A percentile compares a stretch with the other conserved stretches of the same genome.
Evolutionary conservation across 2,888 invertebrate species (phyloP).

Genomic region (Drosophila paramelanica): DNA sequence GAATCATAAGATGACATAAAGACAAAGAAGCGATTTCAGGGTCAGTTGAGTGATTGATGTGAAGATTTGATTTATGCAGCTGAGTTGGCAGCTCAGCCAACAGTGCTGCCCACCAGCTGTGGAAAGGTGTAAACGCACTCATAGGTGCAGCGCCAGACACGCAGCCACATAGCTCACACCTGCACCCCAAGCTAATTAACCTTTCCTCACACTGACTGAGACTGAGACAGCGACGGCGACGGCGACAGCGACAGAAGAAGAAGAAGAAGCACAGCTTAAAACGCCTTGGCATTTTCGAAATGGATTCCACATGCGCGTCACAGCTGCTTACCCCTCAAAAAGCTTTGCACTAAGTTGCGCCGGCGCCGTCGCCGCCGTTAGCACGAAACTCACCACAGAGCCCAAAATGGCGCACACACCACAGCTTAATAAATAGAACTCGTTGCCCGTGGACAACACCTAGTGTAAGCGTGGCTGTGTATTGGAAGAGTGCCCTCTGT

Average conservation of each 20-base stretch:
- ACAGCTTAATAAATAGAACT: slow-evolving; percentile 86
- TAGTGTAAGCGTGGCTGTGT: slow-evolving; percentile 86
- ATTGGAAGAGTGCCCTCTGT: slow-evolving; percentile 83
- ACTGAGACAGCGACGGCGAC: neutral
- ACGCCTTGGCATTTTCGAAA: slow-evolving; percentile 67
- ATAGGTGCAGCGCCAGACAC: slow-evolving; percentile 57
- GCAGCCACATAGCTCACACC: slow-evolving; percentile 48
- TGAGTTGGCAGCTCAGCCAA: slow-evolving; percentile 37
- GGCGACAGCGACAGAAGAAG: neutral
- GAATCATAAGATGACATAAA: slow-evolving; percentile 50
- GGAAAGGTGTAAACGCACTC: slow-evolving; percentile 15
- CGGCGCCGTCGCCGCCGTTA: slow-evolving; percentile 42
- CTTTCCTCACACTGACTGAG: slow-evolving; percentile 62
- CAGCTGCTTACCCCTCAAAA: slow-evolving; percentile 53
- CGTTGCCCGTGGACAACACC: slow-evolving; percentile 84
- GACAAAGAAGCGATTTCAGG: slow-evolving; percentile 60
- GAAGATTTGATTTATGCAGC: slow-evolving; percentile 65
- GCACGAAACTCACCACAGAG: slow-evolving; percentile 77
- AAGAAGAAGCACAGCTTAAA: slow-evolving; percentile 20
- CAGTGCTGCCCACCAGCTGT: slow-evolving; percentile 32
- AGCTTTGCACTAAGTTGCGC: slow-evolving; percentile 51
- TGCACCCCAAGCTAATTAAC: slow-evolving; percentile 67
- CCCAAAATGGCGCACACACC: slow-evolving; percentile 67
- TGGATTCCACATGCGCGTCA: slow-evolving; percentile 58
- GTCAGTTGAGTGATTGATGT: slow-evolving; percentile 68